Base-by-base conservation (phyloP, 2,888 invertebrate genomes). In the Biston stratarius region DNA sequence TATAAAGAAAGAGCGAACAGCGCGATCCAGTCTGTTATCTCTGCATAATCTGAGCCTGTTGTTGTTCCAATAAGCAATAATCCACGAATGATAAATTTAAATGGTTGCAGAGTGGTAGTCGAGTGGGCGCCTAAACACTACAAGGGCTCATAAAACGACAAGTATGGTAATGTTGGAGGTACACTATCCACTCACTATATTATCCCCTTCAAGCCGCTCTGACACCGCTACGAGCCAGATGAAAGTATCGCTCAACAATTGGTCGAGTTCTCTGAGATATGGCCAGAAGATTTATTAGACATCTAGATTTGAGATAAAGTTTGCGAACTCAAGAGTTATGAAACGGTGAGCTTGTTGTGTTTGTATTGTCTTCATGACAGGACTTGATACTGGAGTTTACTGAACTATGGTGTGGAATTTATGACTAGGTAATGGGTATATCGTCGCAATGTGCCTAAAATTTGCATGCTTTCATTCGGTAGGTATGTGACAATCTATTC, bases 111-210 rank as follows among this genome's bases (percentile, higher is more conserved):
- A 82, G 80, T 79, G 81, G 81, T 79, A 82, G 79, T 81, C 76
- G 91, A 91, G 93, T 93, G 92, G 92, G 92, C 86, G 92, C 92
- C 88, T 92, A 91, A 92, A 92, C 92, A 91, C 87, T 87, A 87
- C 88, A 85, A 87, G 86, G 81, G 84, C 87, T 87, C 91, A 90
- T 92, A 92, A 92, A 91, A 83, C 87, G 91, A 85, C 90, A 82
- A 82, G 91, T 91, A 93, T 92, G 93, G 88, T 91, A 92, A 93
- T 93, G 84, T 83, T 75, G 79, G 80, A 83, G 83, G 81, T 82
- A 81, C 78, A 81, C 83, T 83, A 82, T 83, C 79, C 80, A 84
- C 83, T 84, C 83, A 77, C 80, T 84, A 85, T 85, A 83, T 86
- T 87, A 86, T 84, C 81, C 79, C 70, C 77, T 81, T 76, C 78